Conservation (phyloP, 2,113 vertebrate genomes). For the Datnioides undecimradiatus region DNA sequence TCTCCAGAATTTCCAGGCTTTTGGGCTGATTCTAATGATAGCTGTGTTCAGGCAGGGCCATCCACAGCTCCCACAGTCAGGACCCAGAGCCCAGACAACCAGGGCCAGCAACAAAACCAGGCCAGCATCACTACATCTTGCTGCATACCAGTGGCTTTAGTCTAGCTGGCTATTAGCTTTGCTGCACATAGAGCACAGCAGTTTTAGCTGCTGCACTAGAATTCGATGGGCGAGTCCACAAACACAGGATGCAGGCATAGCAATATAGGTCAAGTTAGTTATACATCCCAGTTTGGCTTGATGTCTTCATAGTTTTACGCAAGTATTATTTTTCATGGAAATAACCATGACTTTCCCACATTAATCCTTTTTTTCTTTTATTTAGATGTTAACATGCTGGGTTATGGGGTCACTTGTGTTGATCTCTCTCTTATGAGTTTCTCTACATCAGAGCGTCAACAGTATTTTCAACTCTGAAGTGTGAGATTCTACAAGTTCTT, state of each 20-base stretch:
- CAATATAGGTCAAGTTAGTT: constrained; percentile 51
- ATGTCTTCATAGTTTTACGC: constrained; percentile 6
- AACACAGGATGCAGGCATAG: constrained; percentile 5
- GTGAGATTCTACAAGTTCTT: constrained; percentile 48
- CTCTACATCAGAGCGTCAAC: neutral
- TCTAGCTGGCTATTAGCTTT: constrained; percentile 71
- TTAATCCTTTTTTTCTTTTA: neutral
- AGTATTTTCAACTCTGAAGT: neutral
- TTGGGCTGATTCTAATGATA: constrained; percentile 71
- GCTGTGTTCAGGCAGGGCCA: constrained; percentile 60
- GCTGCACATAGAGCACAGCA: constrained; percentile 35
- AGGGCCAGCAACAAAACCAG: constrained; percentile 48
- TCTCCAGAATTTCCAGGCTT: constrained; percentile 70
- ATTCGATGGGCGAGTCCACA: constrained; percentile 38
- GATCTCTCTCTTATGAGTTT: neutral
- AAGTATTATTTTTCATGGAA: neutral
- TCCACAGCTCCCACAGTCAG: constrained; percentile 65
- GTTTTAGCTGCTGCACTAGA: constrained; percentile 38
- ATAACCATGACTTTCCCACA: neutral
- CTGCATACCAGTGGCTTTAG: constrained; percentile 81
- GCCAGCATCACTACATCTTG: constrained; percentile 58
- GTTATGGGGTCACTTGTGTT: neutral
- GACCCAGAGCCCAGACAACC: constrained; percentile 55
- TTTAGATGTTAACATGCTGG: neutral
- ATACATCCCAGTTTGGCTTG: constrained; percentile 29